These are phyloP conservation scores for Tolypeutes matacus DNA, from an alignment of 2,797 vertebrate genomes.

Conservation along the genomic window DNA sequence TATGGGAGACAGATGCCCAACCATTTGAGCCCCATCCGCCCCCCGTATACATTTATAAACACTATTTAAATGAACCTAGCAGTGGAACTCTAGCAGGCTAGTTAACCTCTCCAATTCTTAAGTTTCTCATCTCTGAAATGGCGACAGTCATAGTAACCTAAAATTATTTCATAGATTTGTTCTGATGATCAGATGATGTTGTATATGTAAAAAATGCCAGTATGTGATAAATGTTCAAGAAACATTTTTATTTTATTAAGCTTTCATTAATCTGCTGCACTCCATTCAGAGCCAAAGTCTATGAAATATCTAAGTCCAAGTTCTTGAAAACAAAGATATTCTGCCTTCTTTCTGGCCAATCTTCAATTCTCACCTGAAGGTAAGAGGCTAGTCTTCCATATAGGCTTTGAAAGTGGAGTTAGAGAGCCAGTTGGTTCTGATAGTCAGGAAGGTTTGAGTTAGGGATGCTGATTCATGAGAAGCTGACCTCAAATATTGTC, in stretches of 20 bases:
- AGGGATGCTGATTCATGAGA: background rate
- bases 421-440: background rate
- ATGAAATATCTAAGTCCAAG: background rate
- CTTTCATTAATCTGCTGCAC: background rate
- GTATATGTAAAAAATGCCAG: background rate
- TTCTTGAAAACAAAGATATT: background rate
- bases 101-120: background rate
- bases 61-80: background rate
- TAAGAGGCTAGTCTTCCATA: background rate
- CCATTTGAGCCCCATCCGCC: no score
- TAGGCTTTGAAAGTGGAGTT: background rate
- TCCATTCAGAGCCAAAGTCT: background rate
- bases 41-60: conserved; percentile 30
- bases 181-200: background rate
- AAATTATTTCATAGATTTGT: conserved; percentile 26
- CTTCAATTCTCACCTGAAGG: background rate
- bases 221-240: background rate
- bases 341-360: background rate
- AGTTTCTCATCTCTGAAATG: background rate
- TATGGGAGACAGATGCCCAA: no score
- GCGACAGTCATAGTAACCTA: background rate
- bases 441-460: background rate
- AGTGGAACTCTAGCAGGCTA: background rate
- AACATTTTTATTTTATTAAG: background rate
- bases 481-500: background rate